A percentile compares a stretch with the other conserved stretches of the same genome.
Conservation (phyloP, 2,888 invertebrate species). For the Calameuta idolon region DNA sequence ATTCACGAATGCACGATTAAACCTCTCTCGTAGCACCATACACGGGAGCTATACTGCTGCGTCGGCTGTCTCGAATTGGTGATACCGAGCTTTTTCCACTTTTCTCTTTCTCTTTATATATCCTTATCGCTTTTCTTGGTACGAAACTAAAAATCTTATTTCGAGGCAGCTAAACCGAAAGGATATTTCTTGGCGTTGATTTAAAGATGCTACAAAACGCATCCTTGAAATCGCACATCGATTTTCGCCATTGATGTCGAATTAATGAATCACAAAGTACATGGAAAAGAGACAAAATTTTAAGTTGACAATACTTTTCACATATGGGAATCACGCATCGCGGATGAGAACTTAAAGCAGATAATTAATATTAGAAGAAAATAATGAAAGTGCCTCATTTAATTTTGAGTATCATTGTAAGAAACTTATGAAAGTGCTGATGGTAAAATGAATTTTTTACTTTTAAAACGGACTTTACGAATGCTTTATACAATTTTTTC, state of each 20-base stretch:
- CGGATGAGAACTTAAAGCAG: background rate
- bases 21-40: background rate
- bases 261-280: background rate
- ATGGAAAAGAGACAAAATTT: background rate
- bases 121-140: background rate
- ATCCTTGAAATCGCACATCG: background rate
- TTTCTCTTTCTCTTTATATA: conserved; percentile 11
- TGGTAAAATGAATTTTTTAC: background rate
- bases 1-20: background rate
- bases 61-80: background rate
- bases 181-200: background rate
- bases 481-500: background rate
- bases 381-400: background rate
- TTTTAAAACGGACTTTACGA: background rate
- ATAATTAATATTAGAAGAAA: background rate
- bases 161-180: background rate
- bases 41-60: background rate
- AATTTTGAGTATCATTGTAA: background rate
- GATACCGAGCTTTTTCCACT: background rate
- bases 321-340: background rate
- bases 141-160: background rate
- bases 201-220: background rate
- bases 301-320: background rate
- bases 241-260: background rate
- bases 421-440: background rate